phyloP scores from a whole-genome alignment of 1,140 invertebrate species.

The Physella acuta region DNA sequence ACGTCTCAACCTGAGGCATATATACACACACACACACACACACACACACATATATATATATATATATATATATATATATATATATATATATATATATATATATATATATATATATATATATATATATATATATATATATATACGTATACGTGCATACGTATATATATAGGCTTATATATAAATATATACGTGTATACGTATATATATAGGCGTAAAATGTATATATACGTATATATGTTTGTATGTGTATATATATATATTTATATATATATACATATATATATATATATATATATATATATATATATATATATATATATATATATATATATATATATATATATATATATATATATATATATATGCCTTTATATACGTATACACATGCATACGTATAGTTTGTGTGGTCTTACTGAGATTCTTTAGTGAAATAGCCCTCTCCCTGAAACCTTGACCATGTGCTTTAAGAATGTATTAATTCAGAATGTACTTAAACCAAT shows the following conservation, averaged over 20 bases:
- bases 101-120: background rate
- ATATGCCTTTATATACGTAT: too few species aligned
- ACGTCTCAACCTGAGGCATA: background rate
- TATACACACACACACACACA: conserved; percentile 7
- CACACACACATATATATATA: conserved; percentile 10
- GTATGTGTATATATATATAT: conserved; percentile 9
- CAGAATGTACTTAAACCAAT: too few species aligned
- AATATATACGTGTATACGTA: background rate
- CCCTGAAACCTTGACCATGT: too few species aligned
- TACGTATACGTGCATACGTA: conserved; percentile 1
- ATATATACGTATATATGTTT: too few species aligned
- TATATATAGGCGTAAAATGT: too few species aligned
- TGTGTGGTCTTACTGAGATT: too few species aligned
- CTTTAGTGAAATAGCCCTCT: too few species aligned
- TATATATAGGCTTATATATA: background rate
- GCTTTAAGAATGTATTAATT: too few species aligned
- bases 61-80: background rate
- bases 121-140: conserved; percentile 1
- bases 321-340: too few species aligned
- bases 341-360: too few species aligned
- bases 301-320: conserved; percentile 6
- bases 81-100: background rate
- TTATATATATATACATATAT: conserved; percentile 1
- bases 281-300: background rate
- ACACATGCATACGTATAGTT: too few species aligned